Evolutionary conservation across 2,888 invertebrate genomes (phyloP).

Genomic region (Leptinotarsa juncta): DNA sequence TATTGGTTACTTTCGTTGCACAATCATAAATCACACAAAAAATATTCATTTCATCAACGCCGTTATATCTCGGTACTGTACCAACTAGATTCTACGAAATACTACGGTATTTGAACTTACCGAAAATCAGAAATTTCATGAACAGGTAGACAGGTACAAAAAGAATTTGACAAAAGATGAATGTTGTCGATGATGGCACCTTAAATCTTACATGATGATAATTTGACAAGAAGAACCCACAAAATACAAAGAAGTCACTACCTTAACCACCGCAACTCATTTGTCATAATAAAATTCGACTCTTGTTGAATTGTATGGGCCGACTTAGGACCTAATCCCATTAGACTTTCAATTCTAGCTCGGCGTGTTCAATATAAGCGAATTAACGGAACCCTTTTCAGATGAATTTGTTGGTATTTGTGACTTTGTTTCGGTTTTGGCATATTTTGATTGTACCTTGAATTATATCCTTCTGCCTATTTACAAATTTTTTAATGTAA

Average conservation of each 20-base stretch:
- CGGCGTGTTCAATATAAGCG: constrained; percentile 7
- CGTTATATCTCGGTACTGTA: background rate
- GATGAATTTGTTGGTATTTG: background rate
- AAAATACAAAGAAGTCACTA: constrained; percentile 52
- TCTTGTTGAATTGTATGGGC: constrained; percentile 43
- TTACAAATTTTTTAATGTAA: too few relatives aligned
- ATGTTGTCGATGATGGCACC: constrained; percentile 55
- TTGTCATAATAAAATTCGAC: constrained; percentile 57
- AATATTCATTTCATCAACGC: too few relatives aligned
- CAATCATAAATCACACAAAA: too few relatives aligned
- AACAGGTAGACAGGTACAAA: constrained; percentile 40
- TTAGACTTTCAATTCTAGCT: constrained; percentile 31
- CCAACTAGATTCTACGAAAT: constrained; percentile 20
- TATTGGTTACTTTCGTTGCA: too few relatives aligned
- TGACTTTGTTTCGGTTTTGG: too few relatives aligned
- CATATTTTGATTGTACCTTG: too few relatives aligned
- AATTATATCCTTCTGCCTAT: too few relatives aligned
- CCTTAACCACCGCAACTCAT: constrained; percentile 55
- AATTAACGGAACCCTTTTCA: background rate
- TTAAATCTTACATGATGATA: constrained; percentile 57
- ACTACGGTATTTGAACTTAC: constrained; percentile 13
- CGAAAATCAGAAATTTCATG: constrained; percentile 32
- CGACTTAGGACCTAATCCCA: constrained; percentile 37
- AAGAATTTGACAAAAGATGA: constrained; percentile 47
- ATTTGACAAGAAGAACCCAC: constrained; percentile 59